Evolutionary conservation across 2,797 vertebrate genomes (phyloP).

Genomic region (Harpagifer antarcticus): DNA sequence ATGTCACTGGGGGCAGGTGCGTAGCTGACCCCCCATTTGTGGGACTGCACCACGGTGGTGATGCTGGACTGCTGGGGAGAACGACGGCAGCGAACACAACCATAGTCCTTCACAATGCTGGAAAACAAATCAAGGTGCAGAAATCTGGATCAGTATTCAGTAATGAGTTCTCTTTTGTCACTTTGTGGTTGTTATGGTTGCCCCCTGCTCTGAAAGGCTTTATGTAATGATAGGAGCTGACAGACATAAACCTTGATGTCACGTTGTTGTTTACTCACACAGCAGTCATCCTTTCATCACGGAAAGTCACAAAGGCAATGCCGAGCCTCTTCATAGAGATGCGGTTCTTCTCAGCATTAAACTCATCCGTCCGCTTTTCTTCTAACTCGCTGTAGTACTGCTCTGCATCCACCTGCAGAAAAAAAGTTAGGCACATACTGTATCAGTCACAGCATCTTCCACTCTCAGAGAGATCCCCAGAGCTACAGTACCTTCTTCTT

Average conservation of each 20-base stretch:
- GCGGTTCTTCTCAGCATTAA: constrained; percentile 94
- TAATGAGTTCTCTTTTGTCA: neutral
- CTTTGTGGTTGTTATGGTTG: neutral
- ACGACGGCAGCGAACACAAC: constrained; percentile 82
- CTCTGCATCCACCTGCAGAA: constrained; percentile 94
- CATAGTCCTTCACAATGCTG: constrained; percentile 94
- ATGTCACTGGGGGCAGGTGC: constrained; percentile 95
- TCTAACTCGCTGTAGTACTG: constrained; percentile 98
- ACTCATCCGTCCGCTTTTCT: constrained; percentile 96
- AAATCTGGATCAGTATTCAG: neutral
- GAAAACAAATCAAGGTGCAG: constrained; percentile 30
- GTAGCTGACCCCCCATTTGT: constrained; percentile 89
- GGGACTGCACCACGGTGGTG: constrained; percentile 91
- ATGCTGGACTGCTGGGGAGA: constrained; percentile 94
- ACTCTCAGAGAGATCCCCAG: constrained; percentile 9
- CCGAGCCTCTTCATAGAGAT: constrained; percentile 92
- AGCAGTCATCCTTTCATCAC: constrained; percentile 93
- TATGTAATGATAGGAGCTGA: constrained; percentile 29
- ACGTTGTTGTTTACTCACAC: constrained; percentile 86
- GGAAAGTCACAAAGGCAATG: constrained; percentile 95
- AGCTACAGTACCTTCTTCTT: constrained; percentile 48
- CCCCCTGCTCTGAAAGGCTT: constrained; percentile 17
- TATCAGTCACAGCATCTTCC: constrained; percentile 22
- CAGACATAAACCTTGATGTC: constrained; percentile 23
- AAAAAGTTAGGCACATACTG: constrained; percentile 29